phyloP scores from a whole-genome alignment of 1,140 invertebrate species.

The Eufriesea mexicana region DNA sequence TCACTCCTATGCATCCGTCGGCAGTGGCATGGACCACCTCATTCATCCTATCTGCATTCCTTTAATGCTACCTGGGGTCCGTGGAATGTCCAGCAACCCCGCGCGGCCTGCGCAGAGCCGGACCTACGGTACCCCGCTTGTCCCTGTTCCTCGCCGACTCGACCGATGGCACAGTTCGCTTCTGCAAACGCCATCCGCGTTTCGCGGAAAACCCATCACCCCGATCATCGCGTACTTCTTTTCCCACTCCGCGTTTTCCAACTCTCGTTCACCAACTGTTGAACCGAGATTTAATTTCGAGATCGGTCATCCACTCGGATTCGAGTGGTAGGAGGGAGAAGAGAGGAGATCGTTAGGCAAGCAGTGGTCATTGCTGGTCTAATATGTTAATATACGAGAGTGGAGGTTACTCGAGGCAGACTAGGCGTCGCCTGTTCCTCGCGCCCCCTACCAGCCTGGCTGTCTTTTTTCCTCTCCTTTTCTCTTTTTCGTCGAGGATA shows the following conservation, averaged over 20 bases:
- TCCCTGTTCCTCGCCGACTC: constrained; percentile 40
- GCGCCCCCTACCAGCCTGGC: no score
- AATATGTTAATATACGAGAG: constrained; percentile 65
- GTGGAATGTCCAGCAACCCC: constrained; percentile 73
- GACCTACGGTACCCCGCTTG: constrained; percentile 67
- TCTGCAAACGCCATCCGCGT: constrained; percentile 40
- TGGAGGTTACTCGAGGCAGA: constrained; percentile 68
- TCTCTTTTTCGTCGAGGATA: neutral
- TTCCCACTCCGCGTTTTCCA: no score
- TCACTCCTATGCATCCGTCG: constrained; percentile 67
- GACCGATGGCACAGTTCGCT: constrained; percentile 18
- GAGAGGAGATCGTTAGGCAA: constrained; percentile 25
- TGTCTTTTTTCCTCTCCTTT: constrained; percentile 14
- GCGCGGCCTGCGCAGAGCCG: constrained; percentile 55
- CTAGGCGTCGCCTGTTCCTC: constrained; percentile 72
- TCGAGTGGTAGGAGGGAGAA: no score
- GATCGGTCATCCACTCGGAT: no score
- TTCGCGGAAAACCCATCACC: constrained; percentile 25
- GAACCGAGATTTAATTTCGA: no score
- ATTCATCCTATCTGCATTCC: constrained; percentile 81
- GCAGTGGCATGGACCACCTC: constrained; percentile 77
- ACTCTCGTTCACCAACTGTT: no score
- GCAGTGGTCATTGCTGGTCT: constrained; percentile 50
- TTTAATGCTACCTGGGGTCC: constrained; percentile 78
- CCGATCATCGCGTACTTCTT: no score